Base-by-base conservation (phyloP, 2,888 invertebrate species). In the Mythimna pallens region DNA sequence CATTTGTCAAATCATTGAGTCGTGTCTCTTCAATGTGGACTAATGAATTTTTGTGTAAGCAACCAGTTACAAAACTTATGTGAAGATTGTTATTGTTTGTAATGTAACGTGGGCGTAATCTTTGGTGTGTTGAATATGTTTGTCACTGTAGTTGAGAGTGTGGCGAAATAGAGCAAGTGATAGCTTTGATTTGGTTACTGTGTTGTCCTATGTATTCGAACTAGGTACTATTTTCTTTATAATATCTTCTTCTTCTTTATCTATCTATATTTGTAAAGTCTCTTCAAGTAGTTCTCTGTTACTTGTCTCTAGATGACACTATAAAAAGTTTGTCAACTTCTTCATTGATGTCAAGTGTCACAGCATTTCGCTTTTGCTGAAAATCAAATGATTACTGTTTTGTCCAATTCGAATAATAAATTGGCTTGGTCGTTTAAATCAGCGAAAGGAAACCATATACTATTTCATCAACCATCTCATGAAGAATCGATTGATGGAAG, bases 1-100 rank as follows among this genome's bases (percentile, higher is more conserved):
- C 82, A 85, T 91, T 91, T 89, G 87, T 91, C 88, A 90, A 89
- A 88, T 87, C 83, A 88, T 88, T 88, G 78, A 84, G 80, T 80
- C 82, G 83, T 82, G 81, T 76, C 80, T 72, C 73, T 63, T 65
- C 75, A 86, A 87, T 83, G 83, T 80, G 52, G 70, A 59, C 62
- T 80, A 85, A 86, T 86, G 82, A 86, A 78, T 77, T 74, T 84
- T 71, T 84, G 75, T 84, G 82, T 71, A 76, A 86, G 80, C 76
- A 66, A 73, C 65, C 57, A 17, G 50, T 80, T 75, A 66, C 68
- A 58, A 58, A 75, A 74, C 61, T 63, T 64, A 66, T 64, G 77
- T 69, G 72, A 63, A 67, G 74, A 80, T 57, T 84, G 43, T 75
- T 58, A 69, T 68, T 65, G 70, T 65, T 79, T 66, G 50, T 63